These are phyloP conservation scores for Pseudomyrmex cubaensis DNA, from an alignment of 1,140 invertebrate species.

Conservation along the genomic window DNA sequence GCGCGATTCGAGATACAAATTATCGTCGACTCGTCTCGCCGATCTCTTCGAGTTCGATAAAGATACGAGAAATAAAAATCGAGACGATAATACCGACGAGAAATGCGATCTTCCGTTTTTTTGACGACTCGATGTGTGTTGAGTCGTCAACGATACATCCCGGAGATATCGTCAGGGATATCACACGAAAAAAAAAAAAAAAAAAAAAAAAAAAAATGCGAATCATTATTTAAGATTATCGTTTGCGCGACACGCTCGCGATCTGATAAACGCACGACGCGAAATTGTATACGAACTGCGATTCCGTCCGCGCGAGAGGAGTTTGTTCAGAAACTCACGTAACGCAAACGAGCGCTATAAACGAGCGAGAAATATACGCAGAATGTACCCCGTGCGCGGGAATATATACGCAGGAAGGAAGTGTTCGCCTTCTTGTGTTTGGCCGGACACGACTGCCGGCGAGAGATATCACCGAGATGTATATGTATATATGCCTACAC, in stretches of 20 bases:
- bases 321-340: slow-evolving; percentile 26
- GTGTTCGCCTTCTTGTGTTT: slow-evolving; percentile 71
- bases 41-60: neutral
- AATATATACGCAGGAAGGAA: slow-evolving; percentile 70
- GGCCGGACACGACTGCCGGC: slow-evolving; percentile 60
- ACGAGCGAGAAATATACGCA: neutral
- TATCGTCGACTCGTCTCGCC: neutral
- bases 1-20: neutral
- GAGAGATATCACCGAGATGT: slow-evolving; percentile 73
- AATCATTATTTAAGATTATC: slow-evolving; percentile 41
- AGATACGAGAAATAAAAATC: neutral
- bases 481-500: slow-evolving; percentile 59
- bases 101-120: neutral
- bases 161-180: neutral
- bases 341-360: slow-evolving; percentile 12
- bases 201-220: neutral
- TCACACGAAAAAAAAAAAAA: neutral
- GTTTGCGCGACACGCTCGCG: neutral
- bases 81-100: neutral
- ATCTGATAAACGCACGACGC: slow-evolving; percentile 43
- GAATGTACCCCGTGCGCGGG: neutral
- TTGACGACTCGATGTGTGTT: neutral
- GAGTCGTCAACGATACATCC: neutral
- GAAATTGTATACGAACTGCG: slow-evolving; percentile 3
- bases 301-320: neutral